Base-by-base conservation (phyloP, 2,113 vertebrate species). In the Crypturellus undulatus region DNA sequence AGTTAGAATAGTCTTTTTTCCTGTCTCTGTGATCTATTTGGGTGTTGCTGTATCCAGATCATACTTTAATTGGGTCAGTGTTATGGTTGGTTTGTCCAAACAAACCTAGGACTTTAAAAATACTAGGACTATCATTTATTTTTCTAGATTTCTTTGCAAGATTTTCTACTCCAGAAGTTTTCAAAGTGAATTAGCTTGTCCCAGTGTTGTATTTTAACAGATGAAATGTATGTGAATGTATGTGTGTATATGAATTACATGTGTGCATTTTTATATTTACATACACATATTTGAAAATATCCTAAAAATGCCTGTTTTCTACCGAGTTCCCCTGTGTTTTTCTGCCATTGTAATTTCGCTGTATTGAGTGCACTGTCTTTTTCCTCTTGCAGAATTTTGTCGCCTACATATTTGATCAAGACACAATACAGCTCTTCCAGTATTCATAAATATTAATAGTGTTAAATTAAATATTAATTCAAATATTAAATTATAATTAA, bases 391-490 rank as follows among this genome's bases (percentile, higher is more conserved):
- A 49, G 78, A 84, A 30, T 67, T 92, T 88, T 83, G 92, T 87
- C 70, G 64, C 34, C 70, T 91, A 65, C 70, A 69, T 91, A 95
- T 91, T 91, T 84, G 45, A 92, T 79, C 38, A 79, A 79, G 67
- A 36, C 73, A 89, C 70, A 90, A 82, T 85, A 42, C 45, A 87
- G 60, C 34, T 91, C 51, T 84, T 73, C 26, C 47, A 89, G 16
- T 71, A 54, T 67, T 87, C 69, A 84, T 95, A 91, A 95, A 95
- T 91, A 87, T 94, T 86, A 65, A 96, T 84, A 34, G 28, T 59
- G 20, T 63, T 94, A 90, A 95, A 95, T 95, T n/a, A 92, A 94
- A 92, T 89, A 91, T 91, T 89, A 86, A 94, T 73, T 67, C 2
- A 56, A 86, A 65, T 40, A 62, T 10, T 91, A 89, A 93, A 90